Evolutionary conservation across 2,113 vertebrate species (phyloP).

Genomic region (Indicator indicator): DNA sequence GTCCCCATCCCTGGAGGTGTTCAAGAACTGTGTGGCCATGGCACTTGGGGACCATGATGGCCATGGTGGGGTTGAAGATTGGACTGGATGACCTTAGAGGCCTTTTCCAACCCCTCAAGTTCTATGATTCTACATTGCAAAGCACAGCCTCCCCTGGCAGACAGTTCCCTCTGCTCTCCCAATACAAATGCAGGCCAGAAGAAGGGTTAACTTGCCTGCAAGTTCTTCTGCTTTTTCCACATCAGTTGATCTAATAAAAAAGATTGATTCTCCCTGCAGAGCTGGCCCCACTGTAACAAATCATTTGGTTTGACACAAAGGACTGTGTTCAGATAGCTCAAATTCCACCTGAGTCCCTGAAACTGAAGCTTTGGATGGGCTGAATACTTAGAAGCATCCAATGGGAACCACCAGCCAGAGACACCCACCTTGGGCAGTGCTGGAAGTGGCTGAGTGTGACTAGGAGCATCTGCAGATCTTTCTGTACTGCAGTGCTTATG

Average conservation of each 20-base stretch:
- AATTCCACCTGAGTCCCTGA: conserved; percentile 51
- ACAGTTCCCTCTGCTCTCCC: background rate
- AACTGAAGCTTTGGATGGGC: conserved; percentile 28
- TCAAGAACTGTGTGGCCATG: no score
- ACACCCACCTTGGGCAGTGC: conserved; percentile 47
- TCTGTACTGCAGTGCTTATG: background rate
- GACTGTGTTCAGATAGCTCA: conserved; percentile 57
- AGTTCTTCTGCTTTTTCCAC: conserved; percentile 54
- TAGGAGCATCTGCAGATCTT: conserved; percentile 7
- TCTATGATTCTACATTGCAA: background rate
- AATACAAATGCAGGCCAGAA: background rate
- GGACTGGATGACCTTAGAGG: no score
- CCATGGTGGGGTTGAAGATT: no score
- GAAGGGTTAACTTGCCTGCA: conserved; percentile 39
- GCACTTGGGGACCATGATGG: no score
- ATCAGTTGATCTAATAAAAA: conserved; percentile 63
- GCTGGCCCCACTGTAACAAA: conserved; percentile 65
- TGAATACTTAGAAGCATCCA: conserved; percentile 15
- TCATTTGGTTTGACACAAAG: conserved; percentile 61
- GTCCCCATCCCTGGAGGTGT: no score
- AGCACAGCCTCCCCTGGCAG: background rate
- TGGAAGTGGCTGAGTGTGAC: background rate
- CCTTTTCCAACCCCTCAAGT: no score
- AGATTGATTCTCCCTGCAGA: conserved; percentile 60
- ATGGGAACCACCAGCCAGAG: conserved; percentile 33